These are phyloP conservation scores for Crossaster papposus DNA, from an alignment of 53 echinoderm and acorn worm genomes.

Conservation along the genomic window DNA sequence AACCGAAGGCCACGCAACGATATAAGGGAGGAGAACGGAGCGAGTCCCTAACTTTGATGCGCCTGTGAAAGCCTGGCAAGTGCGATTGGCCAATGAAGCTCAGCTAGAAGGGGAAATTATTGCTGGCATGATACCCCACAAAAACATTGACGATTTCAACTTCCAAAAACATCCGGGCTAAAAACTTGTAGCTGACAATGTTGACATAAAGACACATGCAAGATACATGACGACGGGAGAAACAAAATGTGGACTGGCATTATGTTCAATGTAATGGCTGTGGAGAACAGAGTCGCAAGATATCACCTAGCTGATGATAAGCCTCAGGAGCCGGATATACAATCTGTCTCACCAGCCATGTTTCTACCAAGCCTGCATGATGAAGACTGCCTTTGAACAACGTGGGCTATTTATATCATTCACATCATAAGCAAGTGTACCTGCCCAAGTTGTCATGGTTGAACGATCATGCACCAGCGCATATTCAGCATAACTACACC, in stretches of 20 bases:
- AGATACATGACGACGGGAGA: slow-evolving; percentile 49
- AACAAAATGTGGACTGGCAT: slow-evolving; percentile 56
- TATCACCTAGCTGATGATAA: slow-evolving; percentile 22
- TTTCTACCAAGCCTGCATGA: slow-evolving; percentile 44
- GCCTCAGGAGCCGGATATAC: slow-evolving; percentile 1
- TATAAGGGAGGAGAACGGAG: too few relatives aligned
- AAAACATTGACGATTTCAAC: slow-evolving; percentile 7
- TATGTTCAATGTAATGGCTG: slow-evolving; percentile 55
- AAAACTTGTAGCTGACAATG: slow-evolving; percentile 52
- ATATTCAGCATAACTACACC: slow-evolving; percentile 22
- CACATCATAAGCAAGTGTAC: slow-evolving; percentile 16
- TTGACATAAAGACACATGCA: slow-evolving; percentile 40
- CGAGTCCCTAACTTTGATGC: slow-evolving; percentile 37
- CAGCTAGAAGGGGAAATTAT: not conserved
- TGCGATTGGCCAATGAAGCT: not conserved
- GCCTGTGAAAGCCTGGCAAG: slow-evolving; percentile 14
- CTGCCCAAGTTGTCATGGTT: slow-evolving; percentile 22
- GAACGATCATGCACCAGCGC: slow-evolving; percentile 2
- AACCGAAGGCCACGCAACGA: too few relatives aligned
- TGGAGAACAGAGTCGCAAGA: slow-evolving; percentile 43
- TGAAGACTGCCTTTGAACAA: not conserved
- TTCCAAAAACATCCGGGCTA: not conserved
- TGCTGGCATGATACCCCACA: slow-evolving; percentile 6
- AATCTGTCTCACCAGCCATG: not conserved
- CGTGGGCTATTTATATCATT: slow-evolving; percentile 24